phyloP scores from a whole-genome alignment of 2,797 vertebrate species.

The Enteromius treurensis region DNA sequence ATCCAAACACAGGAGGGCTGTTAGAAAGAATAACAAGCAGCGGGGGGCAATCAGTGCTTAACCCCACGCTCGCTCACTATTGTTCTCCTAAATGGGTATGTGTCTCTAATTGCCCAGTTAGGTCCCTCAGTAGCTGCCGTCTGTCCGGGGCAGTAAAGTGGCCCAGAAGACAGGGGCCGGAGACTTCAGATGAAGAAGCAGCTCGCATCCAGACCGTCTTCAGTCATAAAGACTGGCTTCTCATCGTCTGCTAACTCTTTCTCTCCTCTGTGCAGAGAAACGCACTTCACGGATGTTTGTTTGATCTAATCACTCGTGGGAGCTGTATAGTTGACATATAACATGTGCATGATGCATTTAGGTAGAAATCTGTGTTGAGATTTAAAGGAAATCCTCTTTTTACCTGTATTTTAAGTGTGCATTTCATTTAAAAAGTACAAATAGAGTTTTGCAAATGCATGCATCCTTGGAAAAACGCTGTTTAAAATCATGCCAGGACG shows the following conservation, averaged over 20 bases:
- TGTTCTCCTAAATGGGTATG: slow-evolving; percentile 81
- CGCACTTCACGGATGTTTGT: no score
- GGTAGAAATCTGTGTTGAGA: neutral
- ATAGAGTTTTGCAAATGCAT: neutral
- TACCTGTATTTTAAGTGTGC: neutral
- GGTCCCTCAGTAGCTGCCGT: slow-evolving; percentile 74
- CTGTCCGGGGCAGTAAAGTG: slow-evolving; percentile 68
- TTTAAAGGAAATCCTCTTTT: neutral
- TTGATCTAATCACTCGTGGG: neutral
- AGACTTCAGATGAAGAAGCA: slow-evolving; percentile 37
- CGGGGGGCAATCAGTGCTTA: slow-evolving; percentile 68
- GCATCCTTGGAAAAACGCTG: neutral
- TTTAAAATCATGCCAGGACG: neutral
- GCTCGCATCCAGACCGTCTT: neutral
- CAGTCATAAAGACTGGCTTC: slow-evolving; percentile 18
- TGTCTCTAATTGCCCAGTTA: slow-evolving; percentile 80
- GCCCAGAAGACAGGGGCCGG: slow-evolving; percentile 60
- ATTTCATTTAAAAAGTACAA: neutral
- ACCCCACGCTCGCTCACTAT: slow-evolving; percentile 73
- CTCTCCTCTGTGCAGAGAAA: neutral
- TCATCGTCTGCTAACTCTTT: slow-evolving; percentile 12
- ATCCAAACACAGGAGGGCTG: slow-evolving; percentile 76
- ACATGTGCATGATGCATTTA: neutral
- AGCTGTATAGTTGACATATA: neutral
- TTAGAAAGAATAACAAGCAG: slow-evolving; percentile 78